Evolutionary conservation across 2,888 invertebrate species (phyloP), one percentile per base, ranked within the genome.

Genomic region (Dascillus cervinus): DNA sequence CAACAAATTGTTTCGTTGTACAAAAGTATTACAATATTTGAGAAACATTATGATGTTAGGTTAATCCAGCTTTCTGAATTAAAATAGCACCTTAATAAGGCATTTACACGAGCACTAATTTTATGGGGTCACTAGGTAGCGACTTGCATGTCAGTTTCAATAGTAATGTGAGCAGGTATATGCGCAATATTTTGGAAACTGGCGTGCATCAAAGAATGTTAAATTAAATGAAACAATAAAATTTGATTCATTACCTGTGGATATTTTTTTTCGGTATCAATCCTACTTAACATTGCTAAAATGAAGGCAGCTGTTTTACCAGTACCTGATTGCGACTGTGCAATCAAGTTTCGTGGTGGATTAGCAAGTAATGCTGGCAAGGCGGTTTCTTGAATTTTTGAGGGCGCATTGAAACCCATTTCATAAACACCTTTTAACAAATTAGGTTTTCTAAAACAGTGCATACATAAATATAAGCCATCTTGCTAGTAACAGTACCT

Each of bases 301-400:
- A 94, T 89, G 70, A 99, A 98, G 3, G 98, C 96, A 17, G 98
- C 98, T 2, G 98, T 99, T 72, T 99, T 99, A 24, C 98, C 98
- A 30, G 98, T 99, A 37, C 98, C 98, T 24, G 94, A 95, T 60
- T 99, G 98, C 32, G 95, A 92, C 64, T 99, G 98, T 2, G 98
- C 98, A 53, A 98, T 97, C 82, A 99, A 84, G 66, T 98, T 98
- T 62, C 90, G 88, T 12, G 95, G 94, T 5, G 94, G 95, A 65
- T 92, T 87, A 21, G 92, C 92, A 21, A 98, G 67, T 12, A 98
- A 71, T 6, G 90, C 85, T 3, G 98, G 98, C 40, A 98, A 69
- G 3, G 97, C 95, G 13, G 92, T 90, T 71, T 97, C 97, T 65
- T 88, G 88, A 54, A 99, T 99, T 72, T 94, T 96, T 0, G 97